Conservation (phyloP, 2,797 vertebrate genomes). For the Cuculus canorus region DNA sequence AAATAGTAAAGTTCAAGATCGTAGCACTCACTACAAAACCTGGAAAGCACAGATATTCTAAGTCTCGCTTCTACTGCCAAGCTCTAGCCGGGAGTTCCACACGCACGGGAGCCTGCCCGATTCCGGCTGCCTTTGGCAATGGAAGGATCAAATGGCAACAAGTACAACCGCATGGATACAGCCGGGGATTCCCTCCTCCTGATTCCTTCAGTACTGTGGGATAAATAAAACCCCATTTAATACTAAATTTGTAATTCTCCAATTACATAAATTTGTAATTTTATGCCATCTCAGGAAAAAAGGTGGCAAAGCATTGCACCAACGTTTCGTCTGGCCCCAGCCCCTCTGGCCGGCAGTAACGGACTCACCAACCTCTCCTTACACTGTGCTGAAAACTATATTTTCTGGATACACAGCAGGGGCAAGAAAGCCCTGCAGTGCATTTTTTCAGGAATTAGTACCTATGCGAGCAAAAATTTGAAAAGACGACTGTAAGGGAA, state of each 20-base stretch:
- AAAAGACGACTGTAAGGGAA: neutral
- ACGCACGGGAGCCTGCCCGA: neutral
- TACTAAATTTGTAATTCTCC: neutral
- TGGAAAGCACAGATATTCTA: neutral
- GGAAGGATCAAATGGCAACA: neutral
- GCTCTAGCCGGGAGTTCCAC: neutral
- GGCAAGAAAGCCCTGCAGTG: neutral
- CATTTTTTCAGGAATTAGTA: neutral
- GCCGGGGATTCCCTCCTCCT: neutral
- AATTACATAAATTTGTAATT: too few relatives aligned
- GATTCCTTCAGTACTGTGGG: neutral
- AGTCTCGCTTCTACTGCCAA: neutral
- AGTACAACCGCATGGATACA: neutral
- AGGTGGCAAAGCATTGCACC: neutral
- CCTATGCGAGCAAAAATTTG: neutral
- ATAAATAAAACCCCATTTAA: neutral
- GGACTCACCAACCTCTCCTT: neutral
- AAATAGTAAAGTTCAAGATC: neutral
- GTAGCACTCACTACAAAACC: neutral
- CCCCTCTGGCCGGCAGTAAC: neutral
- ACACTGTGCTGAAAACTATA: neutral
- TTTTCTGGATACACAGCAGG: fast-evolving
- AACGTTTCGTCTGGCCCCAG: neutral
- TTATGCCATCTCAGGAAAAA: neutral
- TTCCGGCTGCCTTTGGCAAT: neutral